Evolutionary conservation across 2,113 vertebrate genomes (phyloP), one percentile per base, ranked within the genome.

Genomic region (Phaethornis superciliosus): DNA sequence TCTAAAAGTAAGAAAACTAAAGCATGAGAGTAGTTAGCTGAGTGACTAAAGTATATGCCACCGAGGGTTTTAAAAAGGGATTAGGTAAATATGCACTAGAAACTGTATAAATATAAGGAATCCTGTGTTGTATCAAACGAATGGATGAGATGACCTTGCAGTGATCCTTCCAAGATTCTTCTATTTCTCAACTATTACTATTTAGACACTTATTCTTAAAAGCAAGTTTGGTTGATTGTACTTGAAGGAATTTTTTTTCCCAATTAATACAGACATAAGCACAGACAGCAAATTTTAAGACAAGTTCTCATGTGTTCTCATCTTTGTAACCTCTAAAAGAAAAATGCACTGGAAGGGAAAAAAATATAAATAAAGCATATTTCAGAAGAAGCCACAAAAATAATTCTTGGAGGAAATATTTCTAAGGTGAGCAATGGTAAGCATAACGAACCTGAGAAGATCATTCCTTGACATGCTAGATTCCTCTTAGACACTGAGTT

Each of bases 161-260:
- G 33, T 51, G 55, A 80, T 81, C 56, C 13, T 78, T 67, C 60
- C 33, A 74, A 78, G 51, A 52, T 65, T 83, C 93, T 96, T 95
- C 49, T 49, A 23, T 91, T 26, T 79, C 89, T 47, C 60, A 76
- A 10, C 7, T 70, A 5, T 58, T 82, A 27, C 27, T 49, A 44
- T 71, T 89, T 70, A 67, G 10, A 7, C 23, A 46, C 26, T 89
- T 88, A 44, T 55, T 81, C 47, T 85, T 86, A 85, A n/a, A 85
- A 68, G 4, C 5, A 74, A 35, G 21, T 76, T 83, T 93, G 33
- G 79, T 17, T 65, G 54, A 84, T 74, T 90, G 60, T 81, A 86
- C 30, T 40, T 10, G 14, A 85, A 40, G 15, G 9, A 22, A 4
- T 12, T 30, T n/a, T 47, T 69, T 74, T 12, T 4, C 5, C 8